Conservation (phyloP, 1,140 invertebrate genomes). For the Drosophila bipectinata region DNA sequence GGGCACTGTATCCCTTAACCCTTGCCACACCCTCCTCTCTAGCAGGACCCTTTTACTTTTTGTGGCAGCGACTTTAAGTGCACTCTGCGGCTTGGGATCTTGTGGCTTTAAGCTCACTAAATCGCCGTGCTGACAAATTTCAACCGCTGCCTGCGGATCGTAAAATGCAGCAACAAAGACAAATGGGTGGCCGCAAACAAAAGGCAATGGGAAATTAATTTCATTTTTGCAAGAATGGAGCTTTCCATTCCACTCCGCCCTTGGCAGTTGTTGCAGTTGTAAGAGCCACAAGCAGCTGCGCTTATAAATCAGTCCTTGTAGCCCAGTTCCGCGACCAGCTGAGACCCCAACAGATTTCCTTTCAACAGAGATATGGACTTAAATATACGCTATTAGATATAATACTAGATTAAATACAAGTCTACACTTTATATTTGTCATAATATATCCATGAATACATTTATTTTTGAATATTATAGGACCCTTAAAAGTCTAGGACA, state of each 20-base stretch:
- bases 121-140: conserved; percentile 68
- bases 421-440: no score
- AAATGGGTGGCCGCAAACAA: conserved; percentile 69
- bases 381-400: background rate
- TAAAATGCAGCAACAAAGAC: conserved; percentile 64
- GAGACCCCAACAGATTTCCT: background rate
- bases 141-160: conserved; percentile 47
- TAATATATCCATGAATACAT: no score
- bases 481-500: conserved; percentile 10
- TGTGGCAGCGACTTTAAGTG: conserved; percentile 48
- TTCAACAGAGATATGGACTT: background rate
- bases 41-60: background rate
- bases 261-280: conserved; percentile 26
- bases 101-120: conserved; percentile 44
- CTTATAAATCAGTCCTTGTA: conserved; percentile 49
- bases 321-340: conserved; percentile 12
- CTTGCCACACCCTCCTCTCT: background rate
- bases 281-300: conserved; percentile 21
- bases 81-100: conserved; percentile 49
- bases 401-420: no score
- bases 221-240: conserved; percentile 52
- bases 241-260: conserved; percentile 5
- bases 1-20: background rate
- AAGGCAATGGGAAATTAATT: conserved; percentile 73
- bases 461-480: conserved; percentile 1